Evolutionary conservation across 2,113 vertebrate genomes (phyloP).

Genomic region (Rana temporaria): DNA sequence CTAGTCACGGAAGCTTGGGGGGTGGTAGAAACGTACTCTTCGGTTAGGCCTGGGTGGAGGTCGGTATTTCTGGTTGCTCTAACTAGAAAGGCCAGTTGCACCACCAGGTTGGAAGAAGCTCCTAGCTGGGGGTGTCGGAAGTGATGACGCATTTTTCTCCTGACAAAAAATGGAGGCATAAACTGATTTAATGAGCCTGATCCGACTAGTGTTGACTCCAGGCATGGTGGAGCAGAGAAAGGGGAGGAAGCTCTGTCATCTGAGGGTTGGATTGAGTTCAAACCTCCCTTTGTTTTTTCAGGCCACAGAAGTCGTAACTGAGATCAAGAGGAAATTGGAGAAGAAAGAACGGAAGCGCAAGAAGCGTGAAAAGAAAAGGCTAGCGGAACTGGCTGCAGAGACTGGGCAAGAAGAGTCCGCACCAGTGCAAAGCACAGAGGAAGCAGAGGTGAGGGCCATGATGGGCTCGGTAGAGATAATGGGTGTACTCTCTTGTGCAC

Average conservation of each 20-base stretch:
- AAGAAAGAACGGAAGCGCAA: conserved; percentile 89
- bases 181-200: conserved; percentile 99
- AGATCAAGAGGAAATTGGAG: conserved; percentile 82
- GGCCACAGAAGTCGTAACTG: conserved; percentile 82
- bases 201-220: accelerated
- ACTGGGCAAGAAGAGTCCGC: conserved; percentile 7
- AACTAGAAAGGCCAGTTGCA: too few species aligned
- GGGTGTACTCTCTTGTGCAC: too few species aligned
- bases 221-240: too few species aligned
- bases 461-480: too few species aligned
- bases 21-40: too few species aligned
- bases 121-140: conserved; percentile 63
- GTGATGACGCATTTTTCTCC: conserved; percentile 79
- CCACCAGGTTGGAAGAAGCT: too few species aligned
- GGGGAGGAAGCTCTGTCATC: background rate
- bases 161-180: conserved; percentile 75
- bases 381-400: conserved; percentile 70
- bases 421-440: conserved; percentile 27
- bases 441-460: too few species aligned
- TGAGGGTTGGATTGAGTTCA: background rate
- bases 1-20: too few species aligned
- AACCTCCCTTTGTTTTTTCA: conserved; percentile 51
- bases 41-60: too few species aligned
- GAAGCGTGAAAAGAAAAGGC: conserved; percentile 80
- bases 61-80: too few species aligned